Conservation (phyloP, 2,113 vertebrate species). For the Lepidothrix coronata region DNA sequence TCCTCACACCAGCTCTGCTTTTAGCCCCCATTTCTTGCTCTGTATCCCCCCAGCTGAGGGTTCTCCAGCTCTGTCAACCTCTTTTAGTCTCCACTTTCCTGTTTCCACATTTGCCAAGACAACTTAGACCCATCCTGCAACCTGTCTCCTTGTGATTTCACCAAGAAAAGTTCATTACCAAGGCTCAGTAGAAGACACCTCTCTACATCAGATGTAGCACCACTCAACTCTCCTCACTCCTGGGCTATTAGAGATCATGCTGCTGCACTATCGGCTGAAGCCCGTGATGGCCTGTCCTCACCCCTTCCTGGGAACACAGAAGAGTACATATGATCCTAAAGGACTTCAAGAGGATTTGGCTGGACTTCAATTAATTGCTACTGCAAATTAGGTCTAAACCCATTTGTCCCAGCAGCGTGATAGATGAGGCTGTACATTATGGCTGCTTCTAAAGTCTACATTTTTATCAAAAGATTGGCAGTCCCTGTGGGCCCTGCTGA, state of each 20-base stretch:
- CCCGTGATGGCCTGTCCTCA: not conserved
- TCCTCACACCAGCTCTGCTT: not conserved
- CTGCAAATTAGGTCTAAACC: constrained; percentile 31
- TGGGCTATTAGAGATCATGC: not conserved
- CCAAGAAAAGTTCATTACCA: not conserved
- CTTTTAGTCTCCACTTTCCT: not conserved
- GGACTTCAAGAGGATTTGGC: not conserved
- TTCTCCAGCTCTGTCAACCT: not conserved
- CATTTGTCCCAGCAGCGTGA: not conserved
- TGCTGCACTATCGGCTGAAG: rapidly evolving
- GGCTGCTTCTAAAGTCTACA: not conserved
- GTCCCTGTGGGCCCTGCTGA: not conserved
- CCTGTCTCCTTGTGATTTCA: not conserved
- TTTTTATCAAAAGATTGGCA: constrained; percentile 56
- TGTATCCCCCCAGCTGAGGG: rapidly evolving
- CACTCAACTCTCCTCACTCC: not conserved
- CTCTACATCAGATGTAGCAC: not conserved
- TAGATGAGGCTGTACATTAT: not conserved
- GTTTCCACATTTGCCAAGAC: not conserved
- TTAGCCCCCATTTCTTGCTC: rapidly evolving
- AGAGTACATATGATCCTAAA: rapidly evolving
- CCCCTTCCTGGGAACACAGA: not conserved
- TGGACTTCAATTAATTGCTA: constrained; percentile 14
- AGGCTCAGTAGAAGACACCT: not conserved
- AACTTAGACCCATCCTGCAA: not conserved